Base-by-base conservation (phyloP, 1,140 invertebrate species). In the Sycobia sp. region DNA sequence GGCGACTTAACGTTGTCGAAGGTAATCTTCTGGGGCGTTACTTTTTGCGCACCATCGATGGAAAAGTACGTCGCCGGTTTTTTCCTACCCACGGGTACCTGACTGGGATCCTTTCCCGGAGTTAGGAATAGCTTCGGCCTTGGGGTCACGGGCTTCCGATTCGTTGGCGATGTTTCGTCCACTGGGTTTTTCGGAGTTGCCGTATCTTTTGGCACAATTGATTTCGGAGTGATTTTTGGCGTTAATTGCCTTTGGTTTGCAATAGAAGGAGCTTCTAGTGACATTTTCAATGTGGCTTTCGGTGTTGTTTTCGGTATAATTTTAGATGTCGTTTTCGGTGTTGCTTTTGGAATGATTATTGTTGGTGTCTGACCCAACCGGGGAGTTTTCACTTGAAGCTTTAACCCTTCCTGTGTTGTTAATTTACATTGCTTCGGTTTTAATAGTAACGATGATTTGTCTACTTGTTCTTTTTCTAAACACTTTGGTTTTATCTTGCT, bases 1-100 rank as follows among this genome's bases (percentile, higher is more conserved):
- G 71, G 71, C 5, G 72, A 73, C 20, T 62, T 34, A 27, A 73
- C 18, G 4, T 34, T 63, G 44, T 69, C 36, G 11, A 67, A 72
- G 59, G 55, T 67, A 9, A 32, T 29, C 7, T 49, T 51, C 23
- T n/a, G 10, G 16, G 32, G 23, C 23, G n/a, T 23, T 8, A 7
- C 18, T 22, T 38, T 23, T 7, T 13, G 56, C 3, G 44, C 43
- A 1, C 14, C 2, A 13, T 41, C 5, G 23, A 46, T 16, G 3
- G 49, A 56, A 27, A 73, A 73, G 25, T 72, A 73, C 9, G n/a
- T 20, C 4, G 49, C 36, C 14, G 69, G 70, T 4, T 58, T 58
- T 9, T 49, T 72, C n/a, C 41, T 47, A 44, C 23, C 47, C 4
- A 54, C 0, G n/a, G 13, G 14, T 1, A 11, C 9, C 3, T 14